Percentiles rank a stretch among this genome's conserved stretches.
Evolutionary conservation across 2,888 invertebrate species (phyloP).

Genomic region (Andrena bucephala): DNA sequence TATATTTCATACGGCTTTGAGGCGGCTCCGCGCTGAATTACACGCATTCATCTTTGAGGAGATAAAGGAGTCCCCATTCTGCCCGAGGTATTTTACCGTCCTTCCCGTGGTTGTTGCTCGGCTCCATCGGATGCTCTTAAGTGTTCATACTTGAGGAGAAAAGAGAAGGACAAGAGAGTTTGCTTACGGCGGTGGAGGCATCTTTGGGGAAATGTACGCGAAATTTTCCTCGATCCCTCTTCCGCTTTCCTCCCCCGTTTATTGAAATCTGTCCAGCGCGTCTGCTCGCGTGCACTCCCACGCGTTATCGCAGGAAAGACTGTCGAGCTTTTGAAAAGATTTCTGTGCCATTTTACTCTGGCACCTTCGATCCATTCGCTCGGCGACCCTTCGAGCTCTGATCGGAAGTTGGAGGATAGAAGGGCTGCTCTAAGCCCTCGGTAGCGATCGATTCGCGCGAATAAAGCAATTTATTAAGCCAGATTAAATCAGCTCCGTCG

Average conservation of each 20-base stretch:
- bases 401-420: neutral
- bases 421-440: no score
- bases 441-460: neutral
- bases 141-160: slow-evolving; percentile 24
- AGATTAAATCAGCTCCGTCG: no score
- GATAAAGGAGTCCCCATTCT: slow-evolving; percentile 48
- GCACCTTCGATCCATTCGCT: neutral
- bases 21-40: slow-evolving; percentile 48
- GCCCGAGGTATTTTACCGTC: slow-evolving; percentile 28
- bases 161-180: slow-evolving; percentile 12
- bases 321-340: neutral
- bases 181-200: slow-evolving; percentile 2
- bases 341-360: neutral
- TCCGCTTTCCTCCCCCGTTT: slow-evolving; percentile 11
- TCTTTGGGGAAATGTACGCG: slow-evolving; percentile 18
- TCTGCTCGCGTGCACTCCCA: neutral
- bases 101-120: slow-evolving; percentile 34
- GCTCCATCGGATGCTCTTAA: slow-evolving; percentile 43
- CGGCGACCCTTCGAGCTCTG: neutral
- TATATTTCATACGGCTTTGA: slow-evolving; percentile 31
- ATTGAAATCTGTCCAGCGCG: slow-evolving; percentile 25
- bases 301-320: neutral
- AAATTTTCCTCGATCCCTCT: slow-evolving; percentile 35
- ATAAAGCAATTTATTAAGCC: neutral
- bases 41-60: slow-evolving; percentile 35